Evolutionary conservation across 2,113 vertebrate genomes (phyloP).

Genomic region (Raphicerus campestris): DNA sequence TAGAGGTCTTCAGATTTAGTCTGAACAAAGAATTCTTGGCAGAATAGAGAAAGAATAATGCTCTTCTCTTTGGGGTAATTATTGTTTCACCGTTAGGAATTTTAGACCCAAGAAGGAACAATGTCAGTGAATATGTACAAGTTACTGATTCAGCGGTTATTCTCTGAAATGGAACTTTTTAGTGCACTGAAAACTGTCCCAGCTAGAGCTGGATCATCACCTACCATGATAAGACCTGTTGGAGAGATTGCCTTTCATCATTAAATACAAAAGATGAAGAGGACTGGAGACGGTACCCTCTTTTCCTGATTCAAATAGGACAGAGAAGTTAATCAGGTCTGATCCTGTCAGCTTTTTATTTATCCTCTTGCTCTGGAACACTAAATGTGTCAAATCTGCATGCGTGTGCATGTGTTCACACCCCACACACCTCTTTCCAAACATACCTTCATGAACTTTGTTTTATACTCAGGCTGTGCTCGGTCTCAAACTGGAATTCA

Average conservation of each 20-base stretch:
- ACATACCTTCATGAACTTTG: not conserved
- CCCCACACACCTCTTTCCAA: not conserved
- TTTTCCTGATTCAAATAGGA: not conserved
- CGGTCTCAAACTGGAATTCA: not conserved
- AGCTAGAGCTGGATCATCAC: not conserved
- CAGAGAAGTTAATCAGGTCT: not conserved
- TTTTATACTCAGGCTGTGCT: not conserved
- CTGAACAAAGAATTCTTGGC: not conserved
- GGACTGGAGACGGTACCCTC: not conserved
- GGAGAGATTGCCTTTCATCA: not conserved
- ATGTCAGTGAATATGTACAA: not conserved
- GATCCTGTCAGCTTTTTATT: not conserved
- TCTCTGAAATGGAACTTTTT: not conserved
- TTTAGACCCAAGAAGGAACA: not conserved
- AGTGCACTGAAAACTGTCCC: not conserved
- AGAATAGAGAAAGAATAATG: not conserved
- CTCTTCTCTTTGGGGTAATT: not conserved
- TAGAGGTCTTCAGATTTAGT: not conserved
- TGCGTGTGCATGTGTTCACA: accelerated
- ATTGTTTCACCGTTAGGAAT: not conserved
- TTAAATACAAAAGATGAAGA: not conserved
- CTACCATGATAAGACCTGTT: not conserved
- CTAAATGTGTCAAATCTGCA: not conserved
- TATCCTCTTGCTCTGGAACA: not conserved
- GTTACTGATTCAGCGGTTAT: not conserved